A percentile compares a stretch with the other conserved stretches of the same genome.
Conservation (phyloP, 2,113 vertebrate genomes). For the Platycercus adscitus region DNA sequence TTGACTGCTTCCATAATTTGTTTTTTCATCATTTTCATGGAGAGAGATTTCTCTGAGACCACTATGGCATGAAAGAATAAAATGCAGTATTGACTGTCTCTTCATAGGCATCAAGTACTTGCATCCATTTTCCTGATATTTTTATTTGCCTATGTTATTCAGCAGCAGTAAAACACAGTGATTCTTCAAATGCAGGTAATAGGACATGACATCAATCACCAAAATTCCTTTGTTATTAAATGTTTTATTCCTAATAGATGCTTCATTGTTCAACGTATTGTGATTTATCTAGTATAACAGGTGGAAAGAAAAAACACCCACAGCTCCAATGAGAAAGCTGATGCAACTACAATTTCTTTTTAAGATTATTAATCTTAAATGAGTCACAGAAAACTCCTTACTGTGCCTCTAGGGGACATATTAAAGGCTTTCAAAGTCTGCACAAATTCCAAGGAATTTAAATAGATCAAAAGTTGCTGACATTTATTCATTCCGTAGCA, state of each 20-base stretch:
- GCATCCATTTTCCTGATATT: background rate
- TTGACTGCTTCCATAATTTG: background rate
- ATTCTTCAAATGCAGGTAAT: background rate
- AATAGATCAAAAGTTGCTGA: background rate
- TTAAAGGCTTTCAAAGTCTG: background rate
- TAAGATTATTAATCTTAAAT: background rate
- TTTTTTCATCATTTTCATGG: background rate
- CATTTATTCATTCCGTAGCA: background rate
- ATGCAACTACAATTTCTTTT: background rate
- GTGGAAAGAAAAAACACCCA: background rate
- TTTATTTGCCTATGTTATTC: background rate
- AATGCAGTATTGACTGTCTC: background rate
- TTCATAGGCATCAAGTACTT: background rate
- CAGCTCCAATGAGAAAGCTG: background rate
- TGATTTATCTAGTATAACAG: background rate
- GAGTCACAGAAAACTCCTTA: background rate
- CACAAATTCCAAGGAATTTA: slow-evolving; percentile 22
- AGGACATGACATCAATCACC: background rate
- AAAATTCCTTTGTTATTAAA: background rate
- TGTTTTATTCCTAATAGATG: background rate
- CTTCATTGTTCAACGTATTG: background rate
- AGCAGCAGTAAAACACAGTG: background rate
- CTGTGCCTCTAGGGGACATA: background rate
- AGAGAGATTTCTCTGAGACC: background rate
- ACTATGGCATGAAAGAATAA: background rate